These are phyloP conservation scores for Lycaena phlaeas DNA, from an alignment of 2,888 invertebrate species.

Conservation along the genomic window DNA sequence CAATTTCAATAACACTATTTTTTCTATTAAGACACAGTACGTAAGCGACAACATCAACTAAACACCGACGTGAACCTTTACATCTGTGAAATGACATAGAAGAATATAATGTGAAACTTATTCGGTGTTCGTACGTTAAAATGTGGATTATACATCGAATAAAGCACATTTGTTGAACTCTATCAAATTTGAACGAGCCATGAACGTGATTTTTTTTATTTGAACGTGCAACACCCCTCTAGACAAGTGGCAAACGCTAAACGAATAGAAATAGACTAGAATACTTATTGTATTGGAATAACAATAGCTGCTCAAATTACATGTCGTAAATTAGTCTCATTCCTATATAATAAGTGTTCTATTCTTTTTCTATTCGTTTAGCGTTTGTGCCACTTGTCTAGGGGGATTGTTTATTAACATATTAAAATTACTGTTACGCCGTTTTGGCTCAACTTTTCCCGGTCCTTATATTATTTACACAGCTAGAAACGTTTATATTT, in stretches of 20 bases:
- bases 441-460: neutral
- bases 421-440: slow-evolving; percentile 12
- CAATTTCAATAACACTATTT: slow-evolving; percentile 42
- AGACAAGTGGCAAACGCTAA: too few relatives aligned
- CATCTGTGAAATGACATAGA: slow-evolving; percentile 36
- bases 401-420: slow-evolving; percentile 14
- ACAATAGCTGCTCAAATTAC: too few relatives aligned
- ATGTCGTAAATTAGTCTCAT: too few relatives aligned
- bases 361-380: too few relatives aligned
- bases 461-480: neutral
- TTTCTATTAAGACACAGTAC: slow-evolving; percentile 48
- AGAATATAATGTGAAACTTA: slow-evolving; percentile 12
- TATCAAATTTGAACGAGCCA: slow-evolving; percentile 13
- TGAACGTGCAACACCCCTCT: slow-evolving; percentile 20
- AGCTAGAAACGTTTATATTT: slow-evolving; percentile 17
- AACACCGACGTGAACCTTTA: slow-evolving; percentile 44
- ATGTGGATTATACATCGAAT: slow-evolving; percentile 14
- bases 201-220: slow-evolving; percentile 15
- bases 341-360: too few relatives aligned
- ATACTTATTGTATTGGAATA: too few relatives aligned
- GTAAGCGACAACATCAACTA: slow-evolving; percentile 68
- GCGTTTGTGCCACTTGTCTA: too few relatives aligned
- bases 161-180: slow-evolving; percentile 14
- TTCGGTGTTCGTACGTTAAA: slow-evolving; percentile 9
- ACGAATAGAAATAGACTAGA: too few relatives aligned